Base-by-base conservation (phyloP, 2,888 invertebrate genomes). In the Bruchidius siliquastri region DNA sequence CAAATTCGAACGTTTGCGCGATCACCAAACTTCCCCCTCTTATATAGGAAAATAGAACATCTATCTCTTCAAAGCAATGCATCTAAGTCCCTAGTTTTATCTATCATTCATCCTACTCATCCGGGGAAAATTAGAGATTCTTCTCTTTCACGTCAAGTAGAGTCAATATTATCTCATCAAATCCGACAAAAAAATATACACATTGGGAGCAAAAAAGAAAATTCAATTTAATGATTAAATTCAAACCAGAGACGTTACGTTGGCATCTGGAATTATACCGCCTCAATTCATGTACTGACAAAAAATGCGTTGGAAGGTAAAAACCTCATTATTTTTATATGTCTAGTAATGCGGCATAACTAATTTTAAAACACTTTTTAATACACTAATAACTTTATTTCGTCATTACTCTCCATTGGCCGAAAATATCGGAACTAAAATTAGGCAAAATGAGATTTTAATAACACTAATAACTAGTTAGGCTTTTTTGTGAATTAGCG, bases 341-440 rank as follows among this genome's bases (percentile, higher is more conserved):
- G 49, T 49, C 0, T 49, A 49, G 49, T 49, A 49, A 49, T 49
- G 49, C 49, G 49, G 49, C 70, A 69, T 73, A 67, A 70, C 73
- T n/a, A 70, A 73, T 70, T 30, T 30, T 32, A 21, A 70, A 70
- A 70, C 21, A 67, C 68, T 73, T 72, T 73, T 73, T 73, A 73
- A 70, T 70, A 67, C 67, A 73, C 70, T 73, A 69, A 73, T 73
- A 30, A 73, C 66, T 69, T 73, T 70, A 73, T 73, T 70, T 73
- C 73, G 67, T 73, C 69, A 73, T 73, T 32, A 70, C 49, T 71
- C 26, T 70, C 30, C 67, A 68, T 73, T 3, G 49, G 49, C 18
- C 18, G 10, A 49, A 49, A 49, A 18, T 30, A 49, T 49, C 49
- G 49, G 49, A 13, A 26, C 18, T 13, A 49, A 49, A 49, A 49